Conservation (phyloP, 2,113 vertebrate species). For the Rhombomys opimus region DNA sequence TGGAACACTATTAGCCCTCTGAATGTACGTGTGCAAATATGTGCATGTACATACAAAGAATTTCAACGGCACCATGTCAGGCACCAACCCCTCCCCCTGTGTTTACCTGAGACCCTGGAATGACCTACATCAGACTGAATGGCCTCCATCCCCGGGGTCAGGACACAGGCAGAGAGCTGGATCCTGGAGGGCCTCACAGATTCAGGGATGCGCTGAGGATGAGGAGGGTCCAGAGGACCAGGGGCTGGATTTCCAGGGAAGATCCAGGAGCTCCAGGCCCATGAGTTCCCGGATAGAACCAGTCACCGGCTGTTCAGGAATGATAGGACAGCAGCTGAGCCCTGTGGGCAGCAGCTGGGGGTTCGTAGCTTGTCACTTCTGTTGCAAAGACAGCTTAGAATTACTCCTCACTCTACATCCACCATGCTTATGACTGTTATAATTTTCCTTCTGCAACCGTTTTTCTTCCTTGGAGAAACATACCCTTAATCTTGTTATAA, state of each 20-base stretch:
- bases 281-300: background rate
- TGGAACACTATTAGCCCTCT: background rate
- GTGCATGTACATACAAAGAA: background rate
- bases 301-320: rapidly evolving
- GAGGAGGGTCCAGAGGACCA: background rate
- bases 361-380: background rate
- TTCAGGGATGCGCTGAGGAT: no score
- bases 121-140: background rate
- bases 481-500: constrained; percentile 18
- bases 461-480: constrained; percentile 58
- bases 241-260: background rate
- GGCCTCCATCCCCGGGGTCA: background rate
- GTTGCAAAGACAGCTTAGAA: background rate
- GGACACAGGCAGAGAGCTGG: rapidly evolving
- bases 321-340: no score
- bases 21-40: background rate
- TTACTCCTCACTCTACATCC: background rate
- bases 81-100: no score
- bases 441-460: constrained; percentile 8
- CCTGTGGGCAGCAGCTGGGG: background rate
- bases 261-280: rapidly evolving
- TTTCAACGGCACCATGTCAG: rapidly evolving
- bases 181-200: background rate
- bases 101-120: background rate
- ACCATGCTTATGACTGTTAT: background rate